phyloP scores from a whole-genome alignment of 2,797 vertebrate species.

The Cyclura pinguis region DNA sequence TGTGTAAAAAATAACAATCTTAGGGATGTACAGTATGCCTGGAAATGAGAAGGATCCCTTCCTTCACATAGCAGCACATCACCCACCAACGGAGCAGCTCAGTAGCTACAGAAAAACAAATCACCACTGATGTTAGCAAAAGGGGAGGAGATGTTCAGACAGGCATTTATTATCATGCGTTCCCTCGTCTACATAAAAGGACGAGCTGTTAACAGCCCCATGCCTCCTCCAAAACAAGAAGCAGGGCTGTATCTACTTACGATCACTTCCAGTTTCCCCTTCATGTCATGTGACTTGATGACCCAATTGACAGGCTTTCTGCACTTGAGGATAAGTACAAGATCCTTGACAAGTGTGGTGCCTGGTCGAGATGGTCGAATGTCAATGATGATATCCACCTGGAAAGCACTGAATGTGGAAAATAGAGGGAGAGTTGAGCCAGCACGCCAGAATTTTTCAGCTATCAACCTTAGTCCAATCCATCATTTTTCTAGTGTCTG shows the following conservation, averaged over 20 bases:
- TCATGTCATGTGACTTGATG: constrained; percentile 87
- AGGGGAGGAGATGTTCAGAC: constrained; percentile 43
- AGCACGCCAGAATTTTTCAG: constrained; percentile 78
- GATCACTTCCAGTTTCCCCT: constrained; percentile 88
- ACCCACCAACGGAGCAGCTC: background rate
- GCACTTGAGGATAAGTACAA: constrained; percentile 92
- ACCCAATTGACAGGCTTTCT: constrained; percentile 96
- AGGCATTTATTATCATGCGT: constrained; percentile 25
- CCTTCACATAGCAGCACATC: constrained; percentile 5
- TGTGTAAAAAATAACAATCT: background rate
- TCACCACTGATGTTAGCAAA: constrained; percentile 22
- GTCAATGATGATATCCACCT: constrained; percentile 96
- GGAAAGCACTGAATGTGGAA: constrained; percentile 88
- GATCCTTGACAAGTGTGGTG: constrained; percentile 81
- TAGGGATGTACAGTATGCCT: background rate
- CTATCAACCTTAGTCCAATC: constrained; percentile 80
- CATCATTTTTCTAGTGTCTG: constrained; percentile 87
- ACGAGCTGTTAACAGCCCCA: background rate
- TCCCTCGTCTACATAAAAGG: constrained; percentile 35
- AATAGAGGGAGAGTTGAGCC: constrained; percentile 76
- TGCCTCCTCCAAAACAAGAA: constrained; percentile 47
- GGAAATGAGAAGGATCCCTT: background rate
- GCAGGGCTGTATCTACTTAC: constrained; percentile 80
- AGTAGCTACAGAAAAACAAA: constrained; percentile 29
- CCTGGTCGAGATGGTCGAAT: constrained; percentile 86